Base-by-base conservation (phyloP, 2,888 invertebrate species). In the Anoncus sp. region DNA sequence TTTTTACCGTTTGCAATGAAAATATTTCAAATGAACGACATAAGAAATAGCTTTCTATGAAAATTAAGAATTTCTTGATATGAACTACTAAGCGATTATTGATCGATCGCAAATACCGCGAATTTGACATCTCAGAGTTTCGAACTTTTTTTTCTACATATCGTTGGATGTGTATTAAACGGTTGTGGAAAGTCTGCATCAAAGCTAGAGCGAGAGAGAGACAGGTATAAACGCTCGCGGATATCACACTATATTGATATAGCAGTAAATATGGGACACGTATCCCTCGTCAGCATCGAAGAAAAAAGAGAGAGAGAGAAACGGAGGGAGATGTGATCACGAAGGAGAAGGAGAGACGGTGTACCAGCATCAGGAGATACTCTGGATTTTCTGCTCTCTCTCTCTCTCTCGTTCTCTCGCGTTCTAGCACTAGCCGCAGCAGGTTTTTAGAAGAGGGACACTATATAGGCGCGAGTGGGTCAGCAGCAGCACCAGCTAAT, bases 141-240 rank as follows among this genome's bases (percentile, higher is more conserved):
- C n/a, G n/a, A n/a, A n/a, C n/a, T n/a, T n/a, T n/a, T n/a, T n/a
- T n/a, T n/a, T n/a, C n/a, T n/a, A n/a, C n/a, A n/a, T n/a, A n/a
- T n/a, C n/a, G n/a, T n/a, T n/a, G n/a, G n/a, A n/a, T n/a, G n/a
- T n/a, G n/a, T 55, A 12, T 14, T 5, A 57, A 84, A 87, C 85
- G 82, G 84, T 82, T 83, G 83, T 84, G 87, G 85, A 85, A 87
- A 87, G 87, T 86, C 80, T 66, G 66, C 63, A 49, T 31, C 67
- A 75, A 49, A 24, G 65, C n/a, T 4, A 47, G 16, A 18, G 18
- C 22, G 24, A 60, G n/a, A 57, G 38, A 51, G 38, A 51, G 22
- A n/a, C n/a, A 55, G 18, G 27, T 49, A 53, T 20, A 7, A 35
- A 35, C 27, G 20, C 22, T 66, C 45, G 22, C 31, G 47, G n/a